Evolutionary conservation across 2,888 invertebrate species (phyloP), one percentile per base, ranked within the genome.

Genomic region (Emmelina monodactyla): DNA sequence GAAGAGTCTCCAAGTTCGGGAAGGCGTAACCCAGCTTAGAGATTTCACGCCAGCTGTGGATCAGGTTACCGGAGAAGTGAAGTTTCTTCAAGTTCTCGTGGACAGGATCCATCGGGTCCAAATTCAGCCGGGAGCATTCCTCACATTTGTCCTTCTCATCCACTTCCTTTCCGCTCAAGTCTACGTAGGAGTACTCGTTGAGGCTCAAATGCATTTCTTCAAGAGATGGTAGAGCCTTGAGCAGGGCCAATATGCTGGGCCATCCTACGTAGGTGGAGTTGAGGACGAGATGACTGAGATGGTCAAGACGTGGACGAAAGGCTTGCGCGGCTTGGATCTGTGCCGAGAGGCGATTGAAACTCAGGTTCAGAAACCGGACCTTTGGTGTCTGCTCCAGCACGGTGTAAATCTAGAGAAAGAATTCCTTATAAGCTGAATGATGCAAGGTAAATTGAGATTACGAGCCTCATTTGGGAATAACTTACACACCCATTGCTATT

Each of bases 141-240:
- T 75, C 75, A 43, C 78, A 76, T 31, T 59, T 58, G 35, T 70
- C 64, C 34, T 68, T 70, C 31, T 69, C 68, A 40, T 64, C 58
- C 2, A 64, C 53, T 28, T 73, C 63, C 37, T 65, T 51, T 5
- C 70, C 75, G 37, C 85, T 85, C 30, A 93, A 75, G 37, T 89
- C 84, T 25, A 94, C 89, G 46, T 86, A 84, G 15, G 85, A 84
- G 65, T 92, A 94, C 61, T 92, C 89, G 68, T 97, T 97, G 41
- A 95, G 83, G 58, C 96, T 95, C 52, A 97, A 76, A 71, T 97
- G 96, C 44, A 97, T 80, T 71, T 97, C 97, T 78, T 94, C 91
- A 29, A 97, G 81, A 58, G 87, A 87, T 37, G 89, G 90, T 42
- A 92, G 80, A 55, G 88, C 84, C 53, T 87, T 85, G 35, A 95